A percentile compares a stretch with the other conserved stretches of the same genome.
phyloP scores from a whole-genome alignment of 1,140 invertebrate genomes.

The Arion vulgaris region DNA sequence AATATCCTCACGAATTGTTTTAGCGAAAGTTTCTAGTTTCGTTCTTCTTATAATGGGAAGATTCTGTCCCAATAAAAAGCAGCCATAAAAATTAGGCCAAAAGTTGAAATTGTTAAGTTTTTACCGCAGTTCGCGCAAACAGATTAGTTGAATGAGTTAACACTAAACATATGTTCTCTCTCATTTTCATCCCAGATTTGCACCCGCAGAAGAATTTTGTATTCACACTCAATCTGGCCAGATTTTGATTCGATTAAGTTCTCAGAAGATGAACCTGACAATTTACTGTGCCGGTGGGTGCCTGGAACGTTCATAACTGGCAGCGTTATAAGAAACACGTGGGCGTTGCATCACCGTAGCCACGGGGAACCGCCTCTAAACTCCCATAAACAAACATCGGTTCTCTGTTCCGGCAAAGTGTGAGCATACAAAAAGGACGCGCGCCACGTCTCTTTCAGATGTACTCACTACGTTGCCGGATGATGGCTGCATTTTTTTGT shows the following conservation, averaged over 20 bases:
- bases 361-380: neutral
- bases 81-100: neutral
- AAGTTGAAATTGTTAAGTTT: neutral
- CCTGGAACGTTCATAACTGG: neutral
- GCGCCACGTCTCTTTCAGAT: neutral
- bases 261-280: neutral
- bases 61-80: neutral
- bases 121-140: neutral
- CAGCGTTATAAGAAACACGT: neutral
- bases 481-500: neutral
- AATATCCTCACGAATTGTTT: no score
- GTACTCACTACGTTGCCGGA: neutral
- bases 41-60: no score
- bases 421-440: neutral
- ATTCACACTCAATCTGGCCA: neutral
- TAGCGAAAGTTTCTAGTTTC: no score
- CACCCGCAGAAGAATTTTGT: constrained; percentile 5
- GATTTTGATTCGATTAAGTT: constrained; percentile 6
- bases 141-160: neutral
- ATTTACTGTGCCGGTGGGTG: neutral
- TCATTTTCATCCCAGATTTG: neutral
- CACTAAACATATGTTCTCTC: neutral
- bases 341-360: constrained; percentile 1
- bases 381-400: neutral
- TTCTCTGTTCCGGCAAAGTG: neutral